Conservation (phyloP, 2,113 vertebrate genomes). For the Leptosomus discolor region DNA sequence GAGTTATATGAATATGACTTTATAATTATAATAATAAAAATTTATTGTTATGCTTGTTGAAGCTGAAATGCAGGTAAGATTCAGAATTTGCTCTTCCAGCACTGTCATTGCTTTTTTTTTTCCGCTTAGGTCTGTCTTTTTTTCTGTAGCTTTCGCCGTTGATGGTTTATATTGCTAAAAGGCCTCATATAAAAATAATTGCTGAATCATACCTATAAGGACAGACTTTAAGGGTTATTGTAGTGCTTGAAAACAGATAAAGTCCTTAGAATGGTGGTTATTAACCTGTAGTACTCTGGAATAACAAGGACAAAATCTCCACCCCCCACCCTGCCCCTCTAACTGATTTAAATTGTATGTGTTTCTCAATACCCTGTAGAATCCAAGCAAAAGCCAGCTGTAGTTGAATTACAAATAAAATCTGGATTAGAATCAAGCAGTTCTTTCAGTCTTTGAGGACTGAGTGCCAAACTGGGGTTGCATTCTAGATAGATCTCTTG, state of each 20-base stretch:
- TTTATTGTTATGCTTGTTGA: background rate
- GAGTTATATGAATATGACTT: background rate
- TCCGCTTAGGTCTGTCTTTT: background rate
- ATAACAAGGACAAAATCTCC: background rate
- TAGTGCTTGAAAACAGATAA: background rate
- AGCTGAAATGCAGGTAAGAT: background rate
- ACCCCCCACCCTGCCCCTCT: fast-evolving
- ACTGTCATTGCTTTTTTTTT: background rate
- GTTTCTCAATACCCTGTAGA: background rate
- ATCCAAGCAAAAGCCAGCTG: background rate
- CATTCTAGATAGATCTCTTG: background rate
- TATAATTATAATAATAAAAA: background rate
- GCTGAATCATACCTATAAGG: background rate
- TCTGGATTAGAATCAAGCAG: background rate
- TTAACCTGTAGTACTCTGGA: background rate
- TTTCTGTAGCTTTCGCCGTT: background rate
- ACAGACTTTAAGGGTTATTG: background rate
- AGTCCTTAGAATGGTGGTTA: background rate
- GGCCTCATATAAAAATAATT: background rate
- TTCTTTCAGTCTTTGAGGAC: background rate
- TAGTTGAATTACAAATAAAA: background rate
- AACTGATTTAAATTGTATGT: background rate
- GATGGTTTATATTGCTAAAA: background rate
- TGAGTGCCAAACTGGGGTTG: background rate
- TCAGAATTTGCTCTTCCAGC: background rate